A percentile compares a stretch with the other conserved stretches of the same genome.
phyloP scores from a whole-genome alignment of 2,113 vertebrate genomes.

The Nettapus auritus region DNA sequence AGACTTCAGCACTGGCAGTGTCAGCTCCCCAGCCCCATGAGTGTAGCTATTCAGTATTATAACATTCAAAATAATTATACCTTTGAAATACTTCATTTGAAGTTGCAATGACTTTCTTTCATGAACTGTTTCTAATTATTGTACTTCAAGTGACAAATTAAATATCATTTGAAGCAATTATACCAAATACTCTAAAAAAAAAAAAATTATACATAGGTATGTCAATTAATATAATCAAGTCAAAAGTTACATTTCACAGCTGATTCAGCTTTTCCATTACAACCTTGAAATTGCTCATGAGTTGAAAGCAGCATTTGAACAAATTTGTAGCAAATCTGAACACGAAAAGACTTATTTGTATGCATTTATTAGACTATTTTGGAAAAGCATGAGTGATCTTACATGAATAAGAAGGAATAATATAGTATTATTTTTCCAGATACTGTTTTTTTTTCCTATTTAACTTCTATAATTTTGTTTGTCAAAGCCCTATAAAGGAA shows the following conservation, averaged over 20 bases:
- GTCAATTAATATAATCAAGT: constrained; percentile 79
- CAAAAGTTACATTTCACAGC: constrained; percentile 59
- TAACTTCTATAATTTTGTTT: constrained; percentile 21
- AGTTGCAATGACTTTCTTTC: constrained; percentile 76
- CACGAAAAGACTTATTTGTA: background rate
- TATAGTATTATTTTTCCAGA: background rate
- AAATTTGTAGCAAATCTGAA: constrained; percentile 21
- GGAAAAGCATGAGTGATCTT: background rate
- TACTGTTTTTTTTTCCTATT: background rate
- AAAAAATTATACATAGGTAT: constrained; percentile 76
- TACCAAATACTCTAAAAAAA: constrained; percentile 67
- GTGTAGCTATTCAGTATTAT: constrained; percentile 38
- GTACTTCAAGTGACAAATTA: constrained; percentile 80
- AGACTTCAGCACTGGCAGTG: background rate
- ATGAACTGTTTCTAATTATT: constrained; percentile 79
- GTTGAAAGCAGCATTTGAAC: constrained; percentile 39
- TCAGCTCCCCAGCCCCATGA: background rate
- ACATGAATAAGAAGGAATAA: constrained; percentile 7
- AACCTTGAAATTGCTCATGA: constrained; percentile 19
- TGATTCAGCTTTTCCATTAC: constrained; percentile 67
- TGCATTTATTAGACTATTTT: background rate
- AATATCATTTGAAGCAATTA: constrained; percentile 80
- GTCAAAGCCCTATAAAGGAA: constrained; percentile 11
- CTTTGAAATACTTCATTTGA: constrained; percentile 75
- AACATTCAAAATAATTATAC: constrained; percentile 75